phyloP scores from a whole-genome alignment of 2,888 invertebrate genomes.

The Bimastos eiseni region DNA sequence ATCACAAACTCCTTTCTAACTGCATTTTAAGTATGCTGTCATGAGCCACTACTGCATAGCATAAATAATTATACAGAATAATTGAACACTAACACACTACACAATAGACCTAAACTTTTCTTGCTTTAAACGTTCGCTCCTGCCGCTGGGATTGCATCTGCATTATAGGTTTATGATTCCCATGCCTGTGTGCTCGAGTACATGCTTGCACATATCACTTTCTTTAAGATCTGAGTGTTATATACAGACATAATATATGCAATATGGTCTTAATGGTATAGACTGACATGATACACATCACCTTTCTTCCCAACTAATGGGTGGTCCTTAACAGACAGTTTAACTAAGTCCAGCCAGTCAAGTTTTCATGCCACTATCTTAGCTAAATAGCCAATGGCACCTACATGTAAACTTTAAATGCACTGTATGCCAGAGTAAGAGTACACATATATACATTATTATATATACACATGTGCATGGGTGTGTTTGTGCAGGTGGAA shows the following conservation, averaged over 20 bases:
- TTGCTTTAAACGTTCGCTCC: background rate
- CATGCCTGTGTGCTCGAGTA: background rate
- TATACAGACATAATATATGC: too few species aligned
- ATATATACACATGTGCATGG: too few species aligned
- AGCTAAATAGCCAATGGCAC: too few species aligned
- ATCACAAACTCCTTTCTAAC: background rate
- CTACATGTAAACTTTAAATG: too few species aligned
- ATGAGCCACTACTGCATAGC: background rate
- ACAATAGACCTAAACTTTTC: background rate
- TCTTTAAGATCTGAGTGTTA: too few species aligned
- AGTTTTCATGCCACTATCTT: too few species aligned
- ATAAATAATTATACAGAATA: too few species aligned
- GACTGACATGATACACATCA: background rate
- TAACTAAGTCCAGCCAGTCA: background rate
- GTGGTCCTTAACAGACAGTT: background rate
- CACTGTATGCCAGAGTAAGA: too few species aligned
- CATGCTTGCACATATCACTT: too few species aligned
- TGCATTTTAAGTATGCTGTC: background rate
- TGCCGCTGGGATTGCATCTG: background rate
- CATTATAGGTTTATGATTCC: background rate
- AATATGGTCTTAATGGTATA: background rate
- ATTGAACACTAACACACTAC: too few species aligned
- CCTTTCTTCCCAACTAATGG: background rate
- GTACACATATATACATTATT: too few species aligned
- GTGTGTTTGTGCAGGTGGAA: too few species aligned